Evolutionary conservation across 2,888 invertebrate species (phyloP).

Genomic region (Emmelina monodactyla): DNA sequence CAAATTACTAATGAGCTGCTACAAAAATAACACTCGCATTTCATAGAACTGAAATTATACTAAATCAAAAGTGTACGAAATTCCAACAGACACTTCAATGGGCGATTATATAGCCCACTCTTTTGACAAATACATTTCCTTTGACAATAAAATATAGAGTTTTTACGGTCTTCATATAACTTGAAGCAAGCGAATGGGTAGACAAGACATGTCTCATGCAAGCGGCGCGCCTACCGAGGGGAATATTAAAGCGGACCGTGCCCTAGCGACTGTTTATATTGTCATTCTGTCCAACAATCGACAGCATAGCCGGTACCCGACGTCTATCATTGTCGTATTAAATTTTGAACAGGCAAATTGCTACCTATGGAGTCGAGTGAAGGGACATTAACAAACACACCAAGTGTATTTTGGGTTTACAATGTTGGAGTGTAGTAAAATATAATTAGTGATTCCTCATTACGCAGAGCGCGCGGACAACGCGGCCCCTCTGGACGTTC

Average conservation of each 20-base stretch:
- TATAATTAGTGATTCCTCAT: constrained; percentile 67
- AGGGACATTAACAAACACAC: too few species aligned
- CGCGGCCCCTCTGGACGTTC: constrained; percentile 65
- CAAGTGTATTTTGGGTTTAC: too few species aligned
- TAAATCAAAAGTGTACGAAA: constrained; percentile 17
- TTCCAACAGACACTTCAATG: constrained; percentile 26
- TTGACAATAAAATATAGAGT: constrained; percentile 57
- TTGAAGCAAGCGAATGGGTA: constrained; percentile 37
- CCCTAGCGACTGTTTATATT: constrained; percentile 34
- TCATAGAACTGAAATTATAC: background rate
- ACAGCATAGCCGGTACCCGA: background rate
- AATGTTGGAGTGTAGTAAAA: constrained; percentile 60
- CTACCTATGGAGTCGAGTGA: too few species aligned
- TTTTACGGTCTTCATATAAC: constrained; percentile 27
- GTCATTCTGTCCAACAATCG: constrained; percentile 34
- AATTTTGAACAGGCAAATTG: too few species aligned
- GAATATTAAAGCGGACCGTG: constrained; percentile 53
- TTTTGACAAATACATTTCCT: constrained; percentile 58
- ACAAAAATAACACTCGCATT: background rate
- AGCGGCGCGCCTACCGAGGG: constrained; percentile 46
- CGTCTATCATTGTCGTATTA: too few species aligned
- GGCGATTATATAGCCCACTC: constrained; percentile 48
- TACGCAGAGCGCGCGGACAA: constrained; percentile 40
- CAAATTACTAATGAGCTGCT: background rate
- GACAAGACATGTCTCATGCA: constrained; percentile 54